Conservation (phyloP, 2,113 vertebrate species). For the Dipodomys spectabilis region DNA sequence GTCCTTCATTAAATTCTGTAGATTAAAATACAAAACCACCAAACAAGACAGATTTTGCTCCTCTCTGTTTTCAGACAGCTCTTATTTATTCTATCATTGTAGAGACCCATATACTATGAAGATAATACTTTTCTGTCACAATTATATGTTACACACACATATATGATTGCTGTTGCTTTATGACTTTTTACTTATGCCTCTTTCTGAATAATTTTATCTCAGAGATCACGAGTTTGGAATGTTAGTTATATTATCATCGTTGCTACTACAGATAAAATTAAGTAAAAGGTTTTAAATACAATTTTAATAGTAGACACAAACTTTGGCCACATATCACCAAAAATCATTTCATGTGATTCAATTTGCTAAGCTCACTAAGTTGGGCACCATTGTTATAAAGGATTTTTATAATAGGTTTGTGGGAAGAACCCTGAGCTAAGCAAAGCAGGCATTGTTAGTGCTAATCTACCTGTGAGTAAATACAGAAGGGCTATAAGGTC, state of each 20-base stretch:
- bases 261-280: not conserved
- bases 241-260: not conserved
- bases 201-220: not conserved
- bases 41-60: no score
- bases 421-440: not conserved
- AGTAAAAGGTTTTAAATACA: conserved; percentile 10
- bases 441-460: not conserved
- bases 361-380: not conserved
- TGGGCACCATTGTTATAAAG: not conserved
- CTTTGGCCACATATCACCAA: not conserved
- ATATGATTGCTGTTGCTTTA: not conserved
- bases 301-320: not conserved
- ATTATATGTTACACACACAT: not conserved
- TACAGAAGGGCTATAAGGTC: not conserved
- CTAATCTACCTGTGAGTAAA: not conserved
- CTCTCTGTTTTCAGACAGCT: no score
- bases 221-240: not conserved
- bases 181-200: not conserved
- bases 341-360: not conserved
- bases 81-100: not conserved
- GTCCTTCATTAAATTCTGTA: not conserved
- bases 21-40: not conserved
- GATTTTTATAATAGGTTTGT: not conserved
- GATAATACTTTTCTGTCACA: conserved; percentile 3
- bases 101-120: not conserved